Evolutionary conservation across 2,888 invertebrate genomes (phyloP).

Genomic region (Blastobasis adustella): DNA sequence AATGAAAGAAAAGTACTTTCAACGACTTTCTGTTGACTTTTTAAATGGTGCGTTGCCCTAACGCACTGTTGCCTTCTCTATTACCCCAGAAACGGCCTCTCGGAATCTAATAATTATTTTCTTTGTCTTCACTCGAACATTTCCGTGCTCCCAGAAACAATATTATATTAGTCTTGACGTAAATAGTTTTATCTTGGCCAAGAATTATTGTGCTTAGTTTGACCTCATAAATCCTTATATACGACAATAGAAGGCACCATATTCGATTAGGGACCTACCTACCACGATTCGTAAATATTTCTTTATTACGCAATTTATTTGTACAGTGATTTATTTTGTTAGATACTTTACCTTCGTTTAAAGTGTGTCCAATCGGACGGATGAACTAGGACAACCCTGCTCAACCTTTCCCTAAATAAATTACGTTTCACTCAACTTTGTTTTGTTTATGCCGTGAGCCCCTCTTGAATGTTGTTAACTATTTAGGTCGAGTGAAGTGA

Average conservation of each 20-base stretch:
- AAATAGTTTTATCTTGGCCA: too few relatives aligned
- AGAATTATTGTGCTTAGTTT: too few relatives aligned
- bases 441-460: conserved; percentile 1
- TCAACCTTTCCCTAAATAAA: conserved; percentile 2
- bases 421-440: not conserved
- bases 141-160: too few relatives aligned
- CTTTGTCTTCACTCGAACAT: too few relatives aligned
- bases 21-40: conserved; percentile 57
- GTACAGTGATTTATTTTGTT: not conserved
- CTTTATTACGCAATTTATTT: too few relatives aligned
- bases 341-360: not conserved
- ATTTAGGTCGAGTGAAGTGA: not conserved
- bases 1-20: conserved; percentile 64
- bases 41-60: conserved; percentile 48
- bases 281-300: too few relatives aligned
- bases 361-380: not conserved
- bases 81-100: not conserved
- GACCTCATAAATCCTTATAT: too few relatives aligned
- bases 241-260: too few relatives aligned
- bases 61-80: conserved; percentile 21
- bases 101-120: too few relatives aligned
- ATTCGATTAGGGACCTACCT: too few relatives aligned
- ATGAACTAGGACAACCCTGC: not conserved
- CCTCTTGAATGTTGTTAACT: not conserved
- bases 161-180: too few relatives aligned